phyloP scores from a whole-genome alignment of 2,797 vertebrate genomes.

The Spea hammondii region DNA sequence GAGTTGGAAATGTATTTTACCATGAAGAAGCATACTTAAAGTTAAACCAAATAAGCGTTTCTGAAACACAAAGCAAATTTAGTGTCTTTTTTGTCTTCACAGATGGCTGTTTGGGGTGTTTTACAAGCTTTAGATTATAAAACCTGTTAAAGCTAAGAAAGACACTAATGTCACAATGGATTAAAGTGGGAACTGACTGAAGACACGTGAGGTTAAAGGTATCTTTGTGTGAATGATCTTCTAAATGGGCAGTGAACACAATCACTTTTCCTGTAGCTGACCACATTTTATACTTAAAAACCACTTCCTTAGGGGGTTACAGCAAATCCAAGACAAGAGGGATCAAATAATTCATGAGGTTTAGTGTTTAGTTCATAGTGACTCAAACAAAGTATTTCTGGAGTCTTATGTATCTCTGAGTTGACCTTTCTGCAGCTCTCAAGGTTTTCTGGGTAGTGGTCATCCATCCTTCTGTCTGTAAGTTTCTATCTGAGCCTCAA shows the following conservation, averaged over 20 bases:
- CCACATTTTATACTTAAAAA: conserved; percentile 1
- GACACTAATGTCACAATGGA: neutral
- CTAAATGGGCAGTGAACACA: conserved; percentile 18
- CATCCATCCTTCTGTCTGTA: no score
- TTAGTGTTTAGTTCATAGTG: conserved; percentile 6
- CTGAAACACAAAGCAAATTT: no score
- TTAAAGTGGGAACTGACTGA: neutral
- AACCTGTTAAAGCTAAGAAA: neutral
- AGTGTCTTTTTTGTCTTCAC: no score
- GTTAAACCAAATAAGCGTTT: no score
- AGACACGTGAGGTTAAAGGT: conserved; percentile 21
- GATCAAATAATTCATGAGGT: conserved; percentile 27
- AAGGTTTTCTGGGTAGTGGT: no score
- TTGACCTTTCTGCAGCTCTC: conserved; percentile 9
- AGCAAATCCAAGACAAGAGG: conserved; percentile 30
- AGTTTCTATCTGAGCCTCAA: no score
- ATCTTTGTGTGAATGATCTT: conserved; percentile 25
- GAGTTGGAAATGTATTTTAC: neutral
- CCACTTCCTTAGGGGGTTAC: conserved; percentile 23
- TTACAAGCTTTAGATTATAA: neutral
- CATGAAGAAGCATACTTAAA: neutral
- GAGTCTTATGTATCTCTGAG: conserved; percentile 15
- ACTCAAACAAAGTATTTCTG: conserved; percentile 3
- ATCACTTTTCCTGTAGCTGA: conserved; percentile 18
- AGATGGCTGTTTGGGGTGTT: no score